Percentiles rank a stretch among this genome's conserved stretches.
These are phyloP conservation scores for Chaetops frenatus DNA, from an alignment of 2,113 vertebrate species.

Conservation along the genomic window DNA sequence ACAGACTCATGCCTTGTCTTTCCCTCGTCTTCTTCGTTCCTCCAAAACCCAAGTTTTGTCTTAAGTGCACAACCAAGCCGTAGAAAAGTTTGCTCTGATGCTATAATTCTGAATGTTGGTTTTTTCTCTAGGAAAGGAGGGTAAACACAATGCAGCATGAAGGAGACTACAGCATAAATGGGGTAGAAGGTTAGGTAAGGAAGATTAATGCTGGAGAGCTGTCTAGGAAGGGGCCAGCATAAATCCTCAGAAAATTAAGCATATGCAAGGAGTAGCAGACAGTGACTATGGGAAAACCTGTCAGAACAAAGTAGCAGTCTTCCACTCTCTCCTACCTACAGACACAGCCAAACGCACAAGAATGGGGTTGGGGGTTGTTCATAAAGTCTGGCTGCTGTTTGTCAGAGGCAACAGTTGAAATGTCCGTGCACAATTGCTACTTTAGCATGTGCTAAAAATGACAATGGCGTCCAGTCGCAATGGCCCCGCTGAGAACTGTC, in stretches of 20 bases:
- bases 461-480: slow-evolving; percentile 72
- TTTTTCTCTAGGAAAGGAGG: neutral
- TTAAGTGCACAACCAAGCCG: neutral
- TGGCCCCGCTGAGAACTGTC: slow-evolving; percentile 70
- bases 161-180: neutral
- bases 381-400: slow-evolving; percentile 74
- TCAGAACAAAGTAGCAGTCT: slow-evolving; percentile 58
- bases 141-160: neutral
- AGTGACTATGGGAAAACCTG: slow-evolving; percentile 68
- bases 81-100: neutral
- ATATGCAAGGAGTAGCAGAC: slow-evolving; percentile 57
- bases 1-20: neutral
- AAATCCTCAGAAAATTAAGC: slow-evolving; percentile 55
- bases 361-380: slow-evolving; percentile 60
- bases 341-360: slow-evolving; percentile 47
- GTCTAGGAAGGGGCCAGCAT: neutral
- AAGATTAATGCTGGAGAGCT: neutral
- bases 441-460: slow-evolving; percentile 73
- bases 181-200: neutral
- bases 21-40: neutral
- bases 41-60: neutral
- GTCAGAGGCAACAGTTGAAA: slow-evolving; percentile 68
- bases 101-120: neutral
- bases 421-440: slow-evolving; percentile 59
- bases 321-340: slow-evolving; percentile 68